phyloP scores from a whole-genome alignment of 2,113 vertebrate species.

The Scomber colias region DNA sequence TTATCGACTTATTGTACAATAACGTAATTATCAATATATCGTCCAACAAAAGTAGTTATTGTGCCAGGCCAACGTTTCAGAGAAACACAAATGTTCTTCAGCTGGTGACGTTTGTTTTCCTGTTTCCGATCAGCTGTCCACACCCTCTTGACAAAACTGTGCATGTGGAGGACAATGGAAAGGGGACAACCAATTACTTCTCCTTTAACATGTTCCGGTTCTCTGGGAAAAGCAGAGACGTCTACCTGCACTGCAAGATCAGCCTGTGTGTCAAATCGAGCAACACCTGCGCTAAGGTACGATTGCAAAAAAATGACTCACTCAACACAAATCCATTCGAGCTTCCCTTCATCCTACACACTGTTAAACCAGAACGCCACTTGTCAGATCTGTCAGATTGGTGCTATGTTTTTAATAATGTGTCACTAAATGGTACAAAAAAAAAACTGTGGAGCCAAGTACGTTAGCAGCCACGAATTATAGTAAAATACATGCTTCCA shows the following conservation, averaged over 20 bases:
- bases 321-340: too few relatives aligned
- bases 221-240: neutral
- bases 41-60: constrained; percentile 21
- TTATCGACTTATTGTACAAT: too few relatives aligned
- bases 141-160: constrained; percentile 29
- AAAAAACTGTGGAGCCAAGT: too few relatives aligned
- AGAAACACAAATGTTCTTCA: neutral
- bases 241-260: constrained; percentile 51
- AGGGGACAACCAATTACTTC: constrained; percentile 31
- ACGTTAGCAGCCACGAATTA: too few relatives aligned
- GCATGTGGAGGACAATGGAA: constrained; percentile 25
- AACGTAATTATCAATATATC: constrained; percentile 11
- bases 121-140: constrained; percentile 33
- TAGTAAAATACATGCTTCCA: too few relatives aligned
- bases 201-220: constrained; percentile 47
- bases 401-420: too few relatives aligned
- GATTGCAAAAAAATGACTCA: too few relatives aligned
- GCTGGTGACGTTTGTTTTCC: neutral
- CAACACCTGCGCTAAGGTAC: constrained; percentile 32
- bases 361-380: too few relatives aligned
- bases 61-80: neutral
- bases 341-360: too few relatives aligned
- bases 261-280: constrained; percentile 22
- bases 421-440: too few relatives aligned
- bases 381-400: too few relatives aligned